Percentiles rank a stretch among this genome's conserved stretches.
These are phyloP conservation scores for Notospermus geniculatus DNA, from an alignment of 1,140 invertebrate genomes.

Conservation along the genomic window DNA sequence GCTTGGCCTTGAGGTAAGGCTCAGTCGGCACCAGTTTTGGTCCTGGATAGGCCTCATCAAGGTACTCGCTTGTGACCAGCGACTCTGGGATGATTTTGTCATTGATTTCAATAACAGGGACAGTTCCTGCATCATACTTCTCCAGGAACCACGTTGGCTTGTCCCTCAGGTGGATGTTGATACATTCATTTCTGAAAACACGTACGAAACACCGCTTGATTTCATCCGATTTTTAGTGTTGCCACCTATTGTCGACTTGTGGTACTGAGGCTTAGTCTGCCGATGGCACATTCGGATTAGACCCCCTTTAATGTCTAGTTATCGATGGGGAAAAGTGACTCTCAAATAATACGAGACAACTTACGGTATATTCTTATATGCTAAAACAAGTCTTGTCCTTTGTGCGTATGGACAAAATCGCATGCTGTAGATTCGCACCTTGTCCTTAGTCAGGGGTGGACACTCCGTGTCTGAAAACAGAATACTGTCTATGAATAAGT, in stretches of 20 bases:
- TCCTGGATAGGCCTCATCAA: conserved; percentile 75
- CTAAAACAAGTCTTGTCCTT: conserved; percentile 75
- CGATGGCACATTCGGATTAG: too few species aligned
- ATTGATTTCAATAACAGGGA: conserved; percentile 74
- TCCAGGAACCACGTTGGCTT: conserved; percentile 82
- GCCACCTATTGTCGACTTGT: too few species aligned
- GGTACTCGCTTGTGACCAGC: conserved; percentile 76
- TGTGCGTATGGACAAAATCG: conserved; percentile 88
- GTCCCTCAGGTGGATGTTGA: conserved; percentile 76
- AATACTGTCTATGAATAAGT: too few species aligned
- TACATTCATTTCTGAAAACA: conserved; percentile 70
- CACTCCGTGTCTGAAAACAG: conserved; percentile 64
- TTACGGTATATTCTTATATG: conserved; percentile 80
- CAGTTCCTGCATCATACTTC: conserved; percentile 73
- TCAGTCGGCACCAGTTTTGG: conserved; percentile 68
- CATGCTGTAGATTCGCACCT: conserved; percentile 81
- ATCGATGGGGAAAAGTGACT: too few species aligned
- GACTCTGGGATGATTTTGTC: conserved; percentile 76
- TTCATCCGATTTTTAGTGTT: too few species aligned
- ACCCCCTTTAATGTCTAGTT: too few species aligned
- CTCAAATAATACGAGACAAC: too few species aligned
- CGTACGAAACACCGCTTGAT: too few species aligned
- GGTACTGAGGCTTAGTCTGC: too few species aligned
- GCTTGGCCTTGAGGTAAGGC: conserved; percentile 73
- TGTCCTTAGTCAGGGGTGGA: conserved; percentile 65